Percentiles rank a stretch among this genome's conserved stretches.
phyloP scores from a whole-genome alignment of 2,888 invertebrate species.

The Hydrotaea diabolus region DNA sequence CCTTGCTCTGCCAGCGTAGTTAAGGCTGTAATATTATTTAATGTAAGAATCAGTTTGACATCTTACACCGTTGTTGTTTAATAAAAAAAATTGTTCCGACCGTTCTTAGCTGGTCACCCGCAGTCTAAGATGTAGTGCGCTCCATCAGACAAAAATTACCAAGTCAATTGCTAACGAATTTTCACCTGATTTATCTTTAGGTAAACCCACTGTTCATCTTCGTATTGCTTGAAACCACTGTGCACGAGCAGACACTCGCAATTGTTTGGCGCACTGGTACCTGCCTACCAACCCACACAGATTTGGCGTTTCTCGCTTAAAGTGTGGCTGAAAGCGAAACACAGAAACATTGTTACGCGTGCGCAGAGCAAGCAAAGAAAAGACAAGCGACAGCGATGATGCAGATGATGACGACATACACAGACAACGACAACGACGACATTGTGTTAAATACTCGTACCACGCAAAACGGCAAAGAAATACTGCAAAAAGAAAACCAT shows the following conservation, averaged over 20 bases:
- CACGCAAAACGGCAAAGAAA: conserved; percentile 51
- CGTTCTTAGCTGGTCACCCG: too few species aligned
- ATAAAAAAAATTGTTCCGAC: too few species aligned
- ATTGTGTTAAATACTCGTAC: conserved; percentile 42
- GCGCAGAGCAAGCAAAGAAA: conserved; percentile 36
- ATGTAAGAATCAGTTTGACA: too few species aligned
- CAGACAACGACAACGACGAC: conserved; percentile 25
- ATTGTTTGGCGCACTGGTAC: conserved; percentile 17
- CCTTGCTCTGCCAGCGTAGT: too few species aligned
- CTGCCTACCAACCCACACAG: conserved; percentile 63
- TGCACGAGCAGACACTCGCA: not conserved
- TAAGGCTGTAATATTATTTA: too few species aligned
- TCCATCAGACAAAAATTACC: too few species aligned
- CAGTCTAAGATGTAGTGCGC: too few species aligned
- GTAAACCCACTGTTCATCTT: conserved; percentile 33
- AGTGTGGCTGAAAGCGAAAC: conserved; percentile 22
- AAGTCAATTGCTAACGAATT: too few species aligned
- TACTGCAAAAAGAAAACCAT: conserved; percentile 30
- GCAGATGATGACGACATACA: not conserved
- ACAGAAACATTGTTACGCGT: conserved; percentile 57
- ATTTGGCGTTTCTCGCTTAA: conserved; percentile 16
- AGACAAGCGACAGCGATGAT: conserved; percentile 18
- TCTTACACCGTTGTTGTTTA: too few species aligned
- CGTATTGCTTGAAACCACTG: not conserved
- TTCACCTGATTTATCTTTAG: too few species aligned